A percentile compares a stretch with the other conserved stretches of the same genome.
These are phyloP conservation scores for Cotesia glomerata DNA, from an alignment of 1,140 invertebrate genomes.

Conservation along the genomic window DNA sequence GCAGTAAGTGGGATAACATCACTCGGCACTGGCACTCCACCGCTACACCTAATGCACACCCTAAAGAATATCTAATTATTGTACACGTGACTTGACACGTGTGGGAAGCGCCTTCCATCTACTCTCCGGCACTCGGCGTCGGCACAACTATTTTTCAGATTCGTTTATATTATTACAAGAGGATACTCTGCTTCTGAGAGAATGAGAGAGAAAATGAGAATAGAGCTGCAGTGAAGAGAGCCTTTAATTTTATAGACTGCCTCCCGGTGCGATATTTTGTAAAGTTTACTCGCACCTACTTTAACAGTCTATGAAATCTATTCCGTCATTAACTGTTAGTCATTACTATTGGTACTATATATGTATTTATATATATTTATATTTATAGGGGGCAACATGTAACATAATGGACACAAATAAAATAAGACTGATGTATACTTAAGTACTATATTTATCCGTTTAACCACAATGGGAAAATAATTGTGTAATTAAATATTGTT, in stretches of 20 bases:
- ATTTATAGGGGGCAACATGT: too few species aligned
- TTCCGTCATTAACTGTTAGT: slow-evolving; percentile 49
- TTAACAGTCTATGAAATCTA: slow-evolving; percentile 51
- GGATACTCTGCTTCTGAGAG: too few species aligned
- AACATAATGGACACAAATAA: too few species aligned
- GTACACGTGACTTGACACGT: slow-evolving; percentile 60
- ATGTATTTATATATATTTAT: too few species aligned
- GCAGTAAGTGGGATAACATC: slow-evolving; percentile 9
- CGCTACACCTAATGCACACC: slow-evolving; percentile 47
- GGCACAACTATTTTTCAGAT: slow-evolving; percentile 55
- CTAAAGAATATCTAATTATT: slow-evolving; percentile 64
- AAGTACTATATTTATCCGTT: neutral
- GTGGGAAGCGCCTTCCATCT: slow-evolving; percentile 54
- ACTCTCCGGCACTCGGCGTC: too few species aligned
- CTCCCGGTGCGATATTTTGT: slow-evolving; percentile 59
- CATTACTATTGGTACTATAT: neutral
- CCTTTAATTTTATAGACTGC: slow-evolving; percentile 41
- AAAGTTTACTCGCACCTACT: slow-evolving; percentile 52
- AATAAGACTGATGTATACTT: too few species aligned
- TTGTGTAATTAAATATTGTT: neutral
- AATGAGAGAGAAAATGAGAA: slow-evolving; percentile 38
- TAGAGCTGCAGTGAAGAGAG: slow-evolving; percentile 20
- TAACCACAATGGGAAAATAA: slow-evolving; percentile 1
- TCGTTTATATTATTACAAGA: slow-evolving; percentile 46
- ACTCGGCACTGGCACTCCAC: neutral